A percentile compares a stretch with the other conserved stretches of the same genome.
Conservation (phyloP, 2,888 invertebrate genomes). For the Gastracanthus pulcherrimus region DNA sequence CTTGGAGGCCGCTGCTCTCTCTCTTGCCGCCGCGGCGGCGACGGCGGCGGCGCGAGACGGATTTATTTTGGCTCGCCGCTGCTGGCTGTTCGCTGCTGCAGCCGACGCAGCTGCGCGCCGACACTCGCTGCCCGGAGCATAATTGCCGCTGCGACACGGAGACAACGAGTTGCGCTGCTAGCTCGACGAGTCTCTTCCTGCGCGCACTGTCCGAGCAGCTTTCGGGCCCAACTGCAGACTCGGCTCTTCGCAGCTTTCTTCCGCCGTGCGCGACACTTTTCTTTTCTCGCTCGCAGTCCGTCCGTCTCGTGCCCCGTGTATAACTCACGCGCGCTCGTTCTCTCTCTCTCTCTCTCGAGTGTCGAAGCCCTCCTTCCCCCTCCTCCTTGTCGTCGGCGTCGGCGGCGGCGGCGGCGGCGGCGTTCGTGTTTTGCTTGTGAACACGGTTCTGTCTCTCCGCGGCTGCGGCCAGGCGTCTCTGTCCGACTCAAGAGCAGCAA, state of each 20-base stretch:
- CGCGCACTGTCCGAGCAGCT: no score
- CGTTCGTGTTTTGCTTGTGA: conserved; percentile 34
- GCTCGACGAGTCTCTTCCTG: no score
- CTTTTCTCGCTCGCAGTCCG: no score
- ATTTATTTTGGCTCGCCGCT: not conserved
- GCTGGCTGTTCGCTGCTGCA: conserved; percentile 8
- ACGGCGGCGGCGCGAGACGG: not conserved
- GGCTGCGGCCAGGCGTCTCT: not conserved
- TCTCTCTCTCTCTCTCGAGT: no score
- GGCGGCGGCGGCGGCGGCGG: not conserved
- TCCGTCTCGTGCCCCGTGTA: not conserved
- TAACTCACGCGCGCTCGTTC: not conserved
- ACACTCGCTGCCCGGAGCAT: no score
- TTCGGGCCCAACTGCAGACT: no score
- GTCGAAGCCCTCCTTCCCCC: not conserved
- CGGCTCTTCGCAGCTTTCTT: no score
- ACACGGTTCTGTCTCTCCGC: not conserved
- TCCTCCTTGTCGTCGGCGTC: not conserved
- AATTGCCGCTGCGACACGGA: no score
- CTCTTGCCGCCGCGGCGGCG: not conserved
- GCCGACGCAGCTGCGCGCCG: not conserved
- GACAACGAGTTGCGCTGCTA: no score
- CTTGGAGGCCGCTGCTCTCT: no score
- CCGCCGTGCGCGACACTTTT: no score
- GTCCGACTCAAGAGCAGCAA: no score